Base-by-base conservation (phyloP, 2,797 vertebrate species). In the Limosa lapponica region DNA sequence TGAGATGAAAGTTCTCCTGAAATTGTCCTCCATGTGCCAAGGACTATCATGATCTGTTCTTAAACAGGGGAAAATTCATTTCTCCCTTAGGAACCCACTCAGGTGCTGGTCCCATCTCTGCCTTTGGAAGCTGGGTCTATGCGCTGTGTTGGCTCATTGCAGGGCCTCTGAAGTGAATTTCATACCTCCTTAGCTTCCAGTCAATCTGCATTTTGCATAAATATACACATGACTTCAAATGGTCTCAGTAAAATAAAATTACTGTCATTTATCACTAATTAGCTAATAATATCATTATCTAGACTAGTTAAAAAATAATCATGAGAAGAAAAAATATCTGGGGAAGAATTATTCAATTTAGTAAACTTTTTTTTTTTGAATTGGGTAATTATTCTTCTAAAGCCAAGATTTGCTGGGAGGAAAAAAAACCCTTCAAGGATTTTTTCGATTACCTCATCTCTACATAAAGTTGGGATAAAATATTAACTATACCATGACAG, bases 201-300 rank as follows among this genome's bases (percentile, higher is more conserved):
- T 95, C 70, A 78, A 15, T 88, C 43, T 87, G 37, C 49, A 75
- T 86, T 83, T 91, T 87, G 46, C 57, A 74, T 77, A 87, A 96
- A 89, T 87, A 83, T 28, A 79, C 5, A 8, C 3, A 3, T 25
- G 34, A 65, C 44, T 95, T 93, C 46, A 94, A 93, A 95, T 72
- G 51, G 75, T 84, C 57, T 90, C 77, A 32, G 57, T 87, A 62
- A 96, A 96, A 92, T 67, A 84, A 97, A 96, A 96, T 96, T 94
- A 75, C 79, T 96, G 91, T 94, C 73, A 96, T 96, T 96, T 95
- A 95, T 92, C 94, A 95, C 66, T 96, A 97, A 97, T 96, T 97
- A 95, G 64, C 73, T 92, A 96, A 94, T 94, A 95, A 94, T 91
- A 83, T 87, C 37, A 92, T 96, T 94, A 96, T 94, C 73, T 90